A percentile compares a stretch with the other conserved stretches of the same genome.
These are phyloP conservation scores for Cavia porcellus DNA, from an alignment of 2,113 vertebrate species.

Conservation along the genomic window DNA sequence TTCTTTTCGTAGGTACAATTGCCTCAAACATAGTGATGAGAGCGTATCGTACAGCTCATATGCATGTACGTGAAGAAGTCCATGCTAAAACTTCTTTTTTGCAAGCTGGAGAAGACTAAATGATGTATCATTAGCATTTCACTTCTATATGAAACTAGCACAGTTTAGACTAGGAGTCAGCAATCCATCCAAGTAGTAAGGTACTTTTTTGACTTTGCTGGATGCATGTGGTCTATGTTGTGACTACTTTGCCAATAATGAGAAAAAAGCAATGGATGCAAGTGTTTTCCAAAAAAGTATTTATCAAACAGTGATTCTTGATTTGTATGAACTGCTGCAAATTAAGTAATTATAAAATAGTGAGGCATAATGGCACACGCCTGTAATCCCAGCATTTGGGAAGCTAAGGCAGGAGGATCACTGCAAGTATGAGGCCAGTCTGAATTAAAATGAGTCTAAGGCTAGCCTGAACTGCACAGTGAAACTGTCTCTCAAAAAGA, in stretches of 20 bases:
- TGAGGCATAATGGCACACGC: too few relatives aligned
- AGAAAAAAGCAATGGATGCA: neutral
- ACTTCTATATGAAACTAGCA: neutral
- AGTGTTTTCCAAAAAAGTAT: neutral
- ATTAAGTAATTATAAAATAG: neutral
- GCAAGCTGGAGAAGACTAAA: neutral
- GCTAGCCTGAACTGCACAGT: too few relatives aligned
- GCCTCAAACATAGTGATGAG: neutral
- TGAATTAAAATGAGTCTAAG: too few relatives aligned
- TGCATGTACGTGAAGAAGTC: neutral
- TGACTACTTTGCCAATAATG: neutral
- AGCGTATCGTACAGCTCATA: fast-evolving
- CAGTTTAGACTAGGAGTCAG: neutral
- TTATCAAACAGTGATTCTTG: neutral
- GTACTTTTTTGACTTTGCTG: neutral
- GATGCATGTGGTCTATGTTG: neutral
- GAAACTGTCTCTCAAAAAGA: too few relatives aligned
- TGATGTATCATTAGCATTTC: neutral
- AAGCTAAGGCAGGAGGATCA: too few relatives aligned
- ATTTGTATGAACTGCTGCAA: neutral
- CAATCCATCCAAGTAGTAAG: neutral
- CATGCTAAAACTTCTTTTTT: neutral
- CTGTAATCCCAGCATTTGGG: too few relatives aligned
- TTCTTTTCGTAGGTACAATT: neutral
- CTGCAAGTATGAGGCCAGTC: too few relatives aligned